Base-by-base conservation (phyloP, 1,140 invertebrate genomes). In the Euura saliciscinereae region DNA sequence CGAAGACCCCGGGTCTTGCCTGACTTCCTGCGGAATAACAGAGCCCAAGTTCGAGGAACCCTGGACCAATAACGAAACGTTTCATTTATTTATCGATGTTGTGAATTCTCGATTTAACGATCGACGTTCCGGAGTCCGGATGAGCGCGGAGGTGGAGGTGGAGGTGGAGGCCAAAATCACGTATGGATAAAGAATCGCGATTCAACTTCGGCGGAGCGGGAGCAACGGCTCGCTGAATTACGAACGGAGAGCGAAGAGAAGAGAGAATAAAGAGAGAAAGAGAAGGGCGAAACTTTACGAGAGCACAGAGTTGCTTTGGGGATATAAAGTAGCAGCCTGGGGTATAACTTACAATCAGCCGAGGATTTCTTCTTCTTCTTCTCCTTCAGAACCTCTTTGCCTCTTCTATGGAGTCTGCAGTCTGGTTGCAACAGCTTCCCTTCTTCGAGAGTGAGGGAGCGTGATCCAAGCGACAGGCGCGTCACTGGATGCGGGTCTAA, bases 281-380 rank as follows among this genome's bases (percentile, higher is more conserved):
- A n/a, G 51, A 59, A 77, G 68, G 80, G n/a, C 0, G 51, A 59
- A 85, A 80, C 83, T 87, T 86, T 87, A 87, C 85, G 86, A 87
- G 86, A 85, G 81, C 83, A 59, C 79, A 87, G 86, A 86, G 82
- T 86, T 85, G 82, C 83, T 80, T 81, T 79, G 80, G 80, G 80
- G 81, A 85, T 85, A 86, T 87, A 86, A 86, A 86, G 84, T 82
- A 86, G 84, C 75, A 82, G 79, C 82, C 82, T 86, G 84, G 82
- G 84, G 85, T 86, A 87, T 87, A 87, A 87, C 85, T 87, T 86
- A 86, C 86, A 87, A 87, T 87, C 86, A 86, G 82, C 82, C 76
- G 75, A 75, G 77, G 76, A 75, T 75, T 74, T 66, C 66, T 65
- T 66, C 70, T 64, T 74, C 73, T 77, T 73, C 77, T 75, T 71